Conservation (phyloP, 23 tunicate genomes). For the Styela plicata region DNA sequence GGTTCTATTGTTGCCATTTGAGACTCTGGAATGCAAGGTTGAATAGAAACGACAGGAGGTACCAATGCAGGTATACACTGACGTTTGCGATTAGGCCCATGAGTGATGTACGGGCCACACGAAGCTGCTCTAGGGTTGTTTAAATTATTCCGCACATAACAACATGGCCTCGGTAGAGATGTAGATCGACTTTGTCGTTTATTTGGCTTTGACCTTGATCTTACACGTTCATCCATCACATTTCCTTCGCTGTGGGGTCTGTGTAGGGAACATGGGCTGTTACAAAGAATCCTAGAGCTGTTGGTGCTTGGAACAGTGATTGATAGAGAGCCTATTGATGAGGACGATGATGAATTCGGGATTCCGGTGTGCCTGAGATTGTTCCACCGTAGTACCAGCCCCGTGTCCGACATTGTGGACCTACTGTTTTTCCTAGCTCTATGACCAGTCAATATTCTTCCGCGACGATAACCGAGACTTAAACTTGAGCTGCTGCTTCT, state of each 20-base stretch:
- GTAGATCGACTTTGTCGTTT: slow-evolving; percentile 23
- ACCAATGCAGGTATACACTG: slow-evolving; percentile 3
- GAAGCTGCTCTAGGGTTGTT: slow-evolving; percentile 18
- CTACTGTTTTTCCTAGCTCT: slow-evolving; percentile 45
- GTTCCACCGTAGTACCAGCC: slow-evolving; percentile 58
- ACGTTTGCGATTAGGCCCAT: background rate
- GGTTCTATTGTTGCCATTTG: slow-evolving; percentile 12
- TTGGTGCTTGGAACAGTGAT: background rate
- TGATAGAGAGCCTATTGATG: slow-evolving; percentile 2
- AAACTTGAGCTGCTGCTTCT: slow-evolving; percentile 72
- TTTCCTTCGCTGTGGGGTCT: slow-evolving; percentile 25
- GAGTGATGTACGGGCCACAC: slow-evolving; percentile 24
- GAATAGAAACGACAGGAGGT: slow-evolving; percentile 10
- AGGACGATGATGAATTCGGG: slow-evolving; percentile 34
- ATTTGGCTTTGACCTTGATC: background rate
- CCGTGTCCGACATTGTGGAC: slow-evolving; percentile 75
- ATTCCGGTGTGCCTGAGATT: slow-evolving; percentile 14
- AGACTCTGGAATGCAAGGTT: slow-evolving; percentile 32
- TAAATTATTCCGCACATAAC: slow-evolving; percentile 17
- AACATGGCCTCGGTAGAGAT: slow-evolving; percentile 23
- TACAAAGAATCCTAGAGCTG: background rate
- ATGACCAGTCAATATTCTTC: slow-evolving; percentile 21
- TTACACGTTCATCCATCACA: background rate
- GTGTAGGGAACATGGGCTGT: background rate
- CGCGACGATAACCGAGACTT: slow-evolving; percentile 36